Evolutionary conservation across 2,888 invertebrate genomes (phyloP), one percentile per base, ranked within the genome.

Genomic region (Eudasyphora cyanicolor): DNA sequence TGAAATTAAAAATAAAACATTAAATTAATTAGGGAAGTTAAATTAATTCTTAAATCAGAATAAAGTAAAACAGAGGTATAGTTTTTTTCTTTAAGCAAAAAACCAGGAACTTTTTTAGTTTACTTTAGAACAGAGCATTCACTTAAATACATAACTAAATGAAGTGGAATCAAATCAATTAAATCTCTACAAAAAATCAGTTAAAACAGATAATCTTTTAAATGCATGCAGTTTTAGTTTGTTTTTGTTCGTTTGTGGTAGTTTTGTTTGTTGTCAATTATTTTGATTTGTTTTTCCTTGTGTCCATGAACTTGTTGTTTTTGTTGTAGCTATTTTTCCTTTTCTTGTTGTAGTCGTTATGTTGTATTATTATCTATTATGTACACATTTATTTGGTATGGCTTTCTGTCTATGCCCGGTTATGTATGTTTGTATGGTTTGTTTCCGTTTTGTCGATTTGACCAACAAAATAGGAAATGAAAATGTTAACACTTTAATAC

Each of bases 401-500:
- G 75, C 76, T n/a, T 76, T 62, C 8, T 29, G 67, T 78, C 57
- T 64, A 71, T 54, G 27, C n/a, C 32, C 14, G 54, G 54, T 62
- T 62, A 17, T 62, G 35, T 62, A 14, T n/a, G n/a, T 21, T 42
- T 60, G 35, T n/a, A n/a, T n/a, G n/a, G n/a, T 60, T 32, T 17
- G 6, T 27, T 24, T 32, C 0, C 45, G 57, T 79, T 62, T 38
- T 78, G 29, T 69, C 51, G 32, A 49, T 51, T 57, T 57, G 71
- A 76, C 60, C 73, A 79, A 84, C 76, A 74, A 76, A 64, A 27
- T 32, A 10, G 49, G 21, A 71, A 71, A 49, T 17, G 29, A 38
- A 57, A 54, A 51, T 8, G 32, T 19, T 85, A 79, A 82, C 82
- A 79, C 27, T 85, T 85, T 77, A 67, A 71, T 82, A 84, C 77